A percentile compares a stretch with the other conserved stretches of the same genome.
Conservation (phyloP, 2,113 vertebrate genomes). For the Periophthalmodon schlosseri region DNA sequence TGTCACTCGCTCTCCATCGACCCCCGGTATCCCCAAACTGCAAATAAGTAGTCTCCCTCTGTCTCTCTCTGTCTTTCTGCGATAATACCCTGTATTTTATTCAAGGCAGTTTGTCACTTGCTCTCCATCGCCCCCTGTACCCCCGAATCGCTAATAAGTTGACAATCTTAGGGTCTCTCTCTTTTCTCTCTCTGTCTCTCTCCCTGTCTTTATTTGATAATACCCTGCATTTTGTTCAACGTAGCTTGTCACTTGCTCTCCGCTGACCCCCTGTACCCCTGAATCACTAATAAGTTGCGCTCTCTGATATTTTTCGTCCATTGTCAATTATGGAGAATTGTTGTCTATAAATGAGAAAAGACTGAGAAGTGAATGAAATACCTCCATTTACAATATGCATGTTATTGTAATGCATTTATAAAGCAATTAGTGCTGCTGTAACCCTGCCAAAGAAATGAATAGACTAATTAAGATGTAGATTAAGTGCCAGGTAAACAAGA, state of each 20-base stretch:
- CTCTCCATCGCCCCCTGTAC: not conserved
- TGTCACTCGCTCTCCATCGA: too few relatives aligned
- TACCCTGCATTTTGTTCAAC: too few relatives aligned
- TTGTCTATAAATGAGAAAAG: constrained; percentile 11
- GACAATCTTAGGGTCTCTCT: not conserved
- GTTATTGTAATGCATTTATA: not conserved
- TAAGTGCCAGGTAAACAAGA: not conserved
- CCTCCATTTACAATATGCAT: constrained; percentile 5
- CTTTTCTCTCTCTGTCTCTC: not conserved
- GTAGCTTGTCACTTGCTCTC: too few relatives aligned
- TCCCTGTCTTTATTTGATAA: too few relatives aligned
- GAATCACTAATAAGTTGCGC: too few relatives aligned
- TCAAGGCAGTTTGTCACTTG: not conserved
- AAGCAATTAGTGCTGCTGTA: not conserved
- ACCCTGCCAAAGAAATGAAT: not conserved
- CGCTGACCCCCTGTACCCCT: too few relatives aligned
- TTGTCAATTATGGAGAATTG: constrained; percentile 2
- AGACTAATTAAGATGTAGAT: constrained; percentile 1
- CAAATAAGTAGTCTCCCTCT: not conserved
- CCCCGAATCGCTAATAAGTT: not conserved
- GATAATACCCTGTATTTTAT: not conserved
- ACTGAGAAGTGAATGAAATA: constrained; percentile 35
- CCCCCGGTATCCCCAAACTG: too few relatives aligned
- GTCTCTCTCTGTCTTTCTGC: not conserved
- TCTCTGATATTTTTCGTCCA: not conserved